These are phyloP conservation scores for Hyppa rectilinea DNA, from an alignment of 2,888 invertebrate species.

Conservation along the genomic window DNA sequence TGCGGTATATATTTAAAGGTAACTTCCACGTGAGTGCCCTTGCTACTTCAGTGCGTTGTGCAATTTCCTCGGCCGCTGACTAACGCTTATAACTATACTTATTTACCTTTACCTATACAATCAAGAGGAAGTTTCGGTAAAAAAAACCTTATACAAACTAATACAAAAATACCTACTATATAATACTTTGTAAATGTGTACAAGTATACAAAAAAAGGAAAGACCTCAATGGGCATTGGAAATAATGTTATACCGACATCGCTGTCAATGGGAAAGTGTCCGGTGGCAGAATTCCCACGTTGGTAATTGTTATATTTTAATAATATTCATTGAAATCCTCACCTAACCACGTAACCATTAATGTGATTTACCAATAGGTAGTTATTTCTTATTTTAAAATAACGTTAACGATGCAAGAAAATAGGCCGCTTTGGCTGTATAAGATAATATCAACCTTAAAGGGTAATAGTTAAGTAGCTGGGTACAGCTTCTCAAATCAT, in stretches of 20 bases:
- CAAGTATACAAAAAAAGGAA: background rate
- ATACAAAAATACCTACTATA: background rate
- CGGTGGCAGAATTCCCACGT: background rate
- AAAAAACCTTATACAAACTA: background rate
- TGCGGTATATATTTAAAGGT: constrained; percentile 13
- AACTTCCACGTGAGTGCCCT: constrained; percentile 48
- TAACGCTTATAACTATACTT: constrained; percentile 19
- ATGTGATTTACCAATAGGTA: too few relatives aligned
- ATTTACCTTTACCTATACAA: background rate
- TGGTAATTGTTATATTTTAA: too few relatives aligned
- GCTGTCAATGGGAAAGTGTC: background rate
- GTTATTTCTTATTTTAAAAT: too few relatives aligned
- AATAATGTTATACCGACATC: background rate
- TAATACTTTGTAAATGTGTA: background rate
- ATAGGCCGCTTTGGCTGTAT: too few relatives aligned
- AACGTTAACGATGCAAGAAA: too few relatives aligned
- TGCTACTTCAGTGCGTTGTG: constrained; percentile 34
- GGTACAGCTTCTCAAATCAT: too few relatives aligned
- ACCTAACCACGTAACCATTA: too few relatives aligned
- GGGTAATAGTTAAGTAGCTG: too few relatives aligned
- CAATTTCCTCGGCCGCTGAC: constrained; percentile 32
- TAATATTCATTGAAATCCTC: too few relatives aligned
- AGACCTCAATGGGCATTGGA: background rate
- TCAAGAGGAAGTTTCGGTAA: background rate
- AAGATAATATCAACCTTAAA: too few relatives aligned